Conservation (phyloP, 2,797 vertebrate genomes). For the Myotis vivesi region DNA sequence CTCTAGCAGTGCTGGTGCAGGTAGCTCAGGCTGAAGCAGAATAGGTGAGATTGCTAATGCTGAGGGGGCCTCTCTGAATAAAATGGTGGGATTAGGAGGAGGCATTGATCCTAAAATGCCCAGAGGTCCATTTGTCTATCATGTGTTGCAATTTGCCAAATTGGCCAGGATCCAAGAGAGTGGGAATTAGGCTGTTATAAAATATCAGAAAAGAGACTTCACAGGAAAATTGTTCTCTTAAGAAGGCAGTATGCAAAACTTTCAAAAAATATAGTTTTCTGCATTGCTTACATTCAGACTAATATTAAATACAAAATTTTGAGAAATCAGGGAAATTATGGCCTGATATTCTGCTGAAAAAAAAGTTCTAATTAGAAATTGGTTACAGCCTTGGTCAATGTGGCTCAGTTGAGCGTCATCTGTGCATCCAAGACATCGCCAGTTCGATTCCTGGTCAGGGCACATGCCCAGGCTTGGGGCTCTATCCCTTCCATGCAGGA, state of each 20-base stretch:
- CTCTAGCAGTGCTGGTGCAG: not conserved
- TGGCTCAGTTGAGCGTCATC: not conserved
- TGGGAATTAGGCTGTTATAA: not conserved
- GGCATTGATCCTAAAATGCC: not conserved
- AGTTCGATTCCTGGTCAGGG: not conserved
- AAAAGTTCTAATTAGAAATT: slow-evolving; percentile 31
- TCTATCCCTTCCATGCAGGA: not conserved
- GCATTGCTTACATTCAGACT: not conserved
- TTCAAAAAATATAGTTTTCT: slow-evolving; percentile 12
- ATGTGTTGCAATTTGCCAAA: not conserved
- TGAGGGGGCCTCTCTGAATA: not conserved
- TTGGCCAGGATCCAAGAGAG: not conserved
- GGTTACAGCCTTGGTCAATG: not conserved
- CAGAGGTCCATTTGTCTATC: not conserved
- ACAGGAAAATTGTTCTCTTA: not conserved
- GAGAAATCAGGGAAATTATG: not conserved
- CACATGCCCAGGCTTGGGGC: not conserved
- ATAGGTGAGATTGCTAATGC: not conserved
- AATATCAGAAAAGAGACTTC: slow-evolving; percentile 14
- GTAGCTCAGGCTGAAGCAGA: not conserved
- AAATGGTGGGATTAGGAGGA: not conserved
- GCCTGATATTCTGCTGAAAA: not conserved
- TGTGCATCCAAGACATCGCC: not conserved
- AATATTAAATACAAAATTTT: not conserved
- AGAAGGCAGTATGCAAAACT: not conserved